Evolutionary conservation across 2,113 vertebrate species (phyloP), one percentile per base, ranked within the genome.

Genomic region (Macrotis lagotis): DNA sequence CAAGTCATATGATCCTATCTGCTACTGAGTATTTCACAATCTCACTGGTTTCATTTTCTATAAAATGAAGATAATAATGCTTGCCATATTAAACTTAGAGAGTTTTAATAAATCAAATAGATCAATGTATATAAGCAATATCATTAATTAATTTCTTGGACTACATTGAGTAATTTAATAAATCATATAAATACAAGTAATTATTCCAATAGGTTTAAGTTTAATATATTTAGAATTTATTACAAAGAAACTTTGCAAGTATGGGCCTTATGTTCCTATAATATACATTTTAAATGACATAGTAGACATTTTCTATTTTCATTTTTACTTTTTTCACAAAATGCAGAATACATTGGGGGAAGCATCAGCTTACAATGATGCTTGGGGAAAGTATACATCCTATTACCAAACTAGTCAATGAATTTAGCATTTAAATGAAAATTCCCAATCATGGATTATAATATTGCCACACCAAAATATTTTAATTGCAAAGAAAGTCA

Each of bases 401-500:
- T 91, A 5, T 96, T 94, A 50, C 24, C 26, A 92, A 93, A 83
- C 1, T 10, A 89, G 11, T 93, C 25, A 96, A 93, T 90, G 11
- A 49, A 92, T n/a, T 37, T n/a, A 88, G 52, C 1, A 48, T 90
- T 95, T 93, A 66, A 48, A 91, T 59, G 96, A 92, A 95, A 74
- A 95, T 25, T 95, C 8, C 44, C 88, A 89, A 8, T 4, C 90
- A 96, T 44, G 94, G 50, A 50, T 4, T 83, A 89, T 3, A 92
- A 92, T 0, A 0, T 66, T 94, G 95, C 95, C 92, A 50, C 48
- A 5, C 89, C 47, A 24, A 91, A 94, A 37, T 66, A 50, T 47
- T 95, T 95, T 88, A 89, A 91, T 50, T 92, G 49, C 5, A 95
- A 96, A 96, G 48, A 7, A 95, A 93, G 92, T 25, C 2, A 50